Percentiles rank a stretch among this genome's conserved stretches.
Conservation (phyloP, 1,140 invertebrate genomes). For the Neoseiulus cucumeris region DNA sequence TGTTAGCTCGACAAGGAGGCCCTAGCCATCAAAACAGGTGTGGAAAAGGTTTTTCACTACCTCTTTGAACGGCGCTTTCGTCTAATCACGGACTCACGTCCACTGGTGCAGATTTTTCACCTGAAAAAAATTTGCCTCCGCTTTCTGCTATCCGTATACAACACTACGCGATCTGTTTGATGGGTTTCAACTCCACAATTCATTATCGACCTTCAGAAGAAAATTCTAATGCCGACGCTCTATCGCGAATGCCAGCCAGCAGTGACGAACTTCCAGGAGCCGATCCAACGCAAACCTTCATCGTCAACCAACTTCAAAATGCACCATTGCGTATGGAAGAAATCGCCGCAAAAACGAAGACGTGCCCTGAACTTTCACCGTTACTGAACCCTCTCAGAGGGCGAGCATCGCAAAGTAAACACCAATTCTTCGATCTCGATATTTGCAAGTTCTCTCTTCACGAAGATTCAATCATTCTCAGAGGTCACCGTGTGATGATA, state of each 20-base stretch:
- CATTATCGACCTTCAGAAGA: conserved; percentile 20
- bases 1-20: conserved; percentile 35
- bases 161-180: conserved; percentile 25
- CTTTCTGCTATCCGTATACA: conserved; percentile 24
- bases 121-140: conserved; percentile 21
- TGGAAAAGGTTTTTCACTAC: conserved; percentile 35
- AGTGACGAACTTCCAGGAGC: no score
- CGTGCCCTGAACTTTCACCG: background rate
- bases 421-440: background rate
- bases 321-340: no score
- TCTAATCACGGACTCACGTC: conserved; percentile 32
- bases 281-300: no score
- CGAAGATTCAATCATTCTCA: background rate
- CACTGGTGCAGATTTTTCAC: conserved; percentile 28
- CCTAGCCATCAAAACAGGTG: no score
- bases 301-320: no score
- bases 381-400: conserved; percentile 1
- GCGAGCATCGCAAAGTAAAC: no score
- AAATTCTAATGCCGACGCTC: conserved; percentile 21
- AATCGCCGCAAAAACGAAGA: no score
- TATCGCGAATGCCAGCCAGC: no score
- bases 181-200: conserved; percentile 25
- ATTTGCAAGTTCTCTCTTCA: no score
- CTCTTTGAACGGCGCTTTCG: conserved; percentile 30
- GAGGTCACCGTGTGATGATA: conserved; percentile 18